These are phyloP conservation scores for Sorex araneus DNA, from an alignment of 2,113 vertebrate genomes.

Conservation along the genomic window DNA sequence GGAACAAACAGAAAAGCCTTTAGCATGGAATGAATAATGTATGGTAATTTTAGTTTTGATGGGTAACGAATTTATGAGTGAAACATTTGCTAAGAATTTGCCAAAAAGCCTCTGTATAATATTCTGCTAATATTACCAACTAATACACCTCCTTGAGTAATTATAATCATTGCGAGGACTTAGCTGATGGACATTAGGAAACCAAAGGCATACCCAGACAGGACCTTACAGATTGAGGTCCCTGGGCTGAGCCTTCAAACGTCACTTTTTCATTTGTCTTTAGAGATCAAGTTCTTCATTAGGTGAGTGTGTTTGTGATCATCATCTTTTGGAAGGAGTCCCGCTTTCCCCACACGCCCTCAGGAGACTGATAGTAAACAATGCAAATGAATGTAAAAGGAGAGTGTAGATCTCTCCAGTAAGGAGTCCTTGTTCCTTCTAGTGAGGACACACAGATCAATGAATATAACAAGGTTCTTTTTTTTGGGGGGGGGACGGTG, in stretches of 20 bases:
- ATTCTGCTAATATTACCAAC: not conserved
- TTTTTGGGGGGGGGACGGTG: not conserved
- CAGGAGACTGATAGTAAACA: not conserved
- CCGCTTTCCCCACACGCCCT: not conserved
- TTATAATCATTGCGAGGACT: not conserved
- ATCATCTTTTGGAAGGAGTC: not conserved
- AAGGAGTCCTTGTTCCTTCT: not conserved
- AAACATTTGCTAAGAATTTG: not conserved
- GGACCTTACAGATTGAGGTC: not conserved
- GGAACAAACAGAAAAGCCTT: not conserved
- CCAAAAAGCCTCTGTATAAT: not conserved
- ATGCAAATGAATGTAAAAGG: not conserved
- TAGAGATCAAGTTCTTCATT: not conserved
- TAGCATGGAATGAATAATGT: not conserved
- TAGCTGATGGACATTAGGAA: not conserved
- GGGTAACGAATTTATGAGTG: not conserved
- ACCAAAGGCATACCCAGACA: not conserved
- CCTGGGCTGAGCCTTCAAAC: no score
- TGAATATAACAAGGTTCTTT: not conserved
- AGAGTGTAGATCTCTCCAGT: not conserved
- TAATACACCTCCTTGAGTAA: not conserved
- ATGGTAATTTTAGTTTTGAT: not conserved
- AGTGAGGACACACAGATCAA: no score
- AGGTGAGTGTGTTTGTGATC: not conserved
- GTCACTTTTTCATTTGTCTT: constrained; percentile 4